Conservation (phyloP, 2,113 vertebrate species). For the Hemibagrus wyckioides region DNA sequence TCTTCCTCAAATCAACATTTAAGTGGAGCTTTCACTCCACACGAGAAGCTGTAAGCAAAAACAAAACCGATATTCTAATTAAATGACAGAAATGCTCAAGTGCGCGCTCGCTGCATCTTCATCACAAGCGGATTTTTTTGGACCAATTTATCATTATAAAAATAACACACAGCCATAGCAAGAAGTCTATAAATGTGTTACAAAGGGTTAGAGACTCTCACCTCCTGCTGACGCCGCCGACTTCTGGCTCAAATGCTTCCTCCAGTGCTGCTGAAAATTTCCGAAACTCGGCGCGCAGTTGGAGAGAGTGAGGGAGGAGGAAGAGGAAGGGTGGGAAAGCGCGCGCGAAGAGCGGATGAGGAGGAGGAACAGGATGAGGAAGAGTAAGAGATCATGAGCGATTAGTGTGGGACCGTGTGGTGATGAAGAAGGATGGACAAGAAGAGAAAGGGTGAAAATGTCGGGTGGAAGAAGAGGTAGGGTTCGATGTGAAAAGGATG, state of each 20-base stretch:
- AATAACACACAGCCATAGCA: background rate
- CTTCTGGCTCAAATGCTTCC: constrained; percentile 63
- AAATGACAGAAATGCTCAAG: background rate
- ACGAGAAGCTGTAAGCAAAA: background rate
- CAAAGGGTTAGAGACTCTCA: constrained; percentile 54
- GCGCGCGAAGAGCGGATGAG: background rate
- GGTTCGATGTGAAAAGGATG: background rate
- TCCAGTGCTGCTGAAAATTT: constrained; percentile 53
- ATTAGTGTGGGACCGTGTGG: background rate
- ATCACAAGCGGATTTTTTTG: background rate
- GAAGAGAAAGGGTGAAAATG: background rate
- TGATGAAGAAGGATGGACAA: background rate
- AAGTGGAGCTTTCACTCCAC: background rate
- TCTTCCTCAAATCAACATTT: background rate
- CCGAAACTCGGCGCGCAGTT: constrained; percentile 63
- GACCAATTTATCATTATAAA: background rate
- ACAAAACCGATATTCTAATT: background rate
- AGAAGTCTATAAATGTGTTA: background rate
- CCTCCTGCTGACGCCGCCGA: constrained; percentile 60
- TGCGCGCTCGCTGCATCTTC: background rate
- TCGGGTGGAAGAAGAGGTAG: background rate
- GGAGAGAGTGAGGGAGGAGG: constrained; percentile 6
- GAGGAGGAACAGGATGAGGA: background rate
- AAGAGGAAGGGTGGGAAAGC: background rate
- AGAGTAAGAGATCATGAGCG: background rate